Evolutionary conservation across 2,113 vertebrate species (phyloP).

Genomic region (Bagarius yarrelli): DNA sequence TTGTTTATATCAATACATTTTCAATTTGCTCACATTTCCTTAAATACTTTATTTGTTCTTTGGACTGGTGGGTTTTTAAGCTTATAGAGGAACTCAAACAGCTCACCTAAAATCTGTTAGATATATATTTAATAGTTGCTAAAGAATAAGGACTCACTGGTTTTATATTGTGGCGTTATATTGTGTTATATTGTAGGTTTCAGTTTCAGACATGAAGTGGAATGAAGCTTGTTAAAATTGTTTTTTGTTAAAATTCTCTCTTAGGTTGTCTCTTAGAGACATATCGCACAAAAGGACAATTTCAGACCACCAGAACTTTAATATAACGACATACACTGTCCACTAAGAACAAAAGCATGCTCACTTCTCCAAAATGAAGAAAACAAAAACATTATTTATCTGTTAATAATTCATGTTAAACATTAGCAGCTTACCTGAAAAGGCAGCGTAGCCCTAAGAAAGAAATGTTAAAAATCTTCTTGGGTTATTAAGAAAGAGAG

Average conservation of each 20-base stretch:
- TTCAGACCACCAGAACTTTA: neutral
- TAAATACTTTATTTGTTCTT: neutral
- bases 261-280: neutral
- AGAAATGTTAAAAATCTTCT: no score
- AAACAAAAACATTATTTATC: no score
- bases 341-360: neutral
- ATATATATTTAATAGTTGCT: neutral
- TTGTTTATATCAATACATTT: neutral
- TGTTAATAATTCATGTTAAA: neutral
- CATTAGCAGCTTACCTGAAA: slow-evolving; percentile 26
- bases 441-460: neutral
- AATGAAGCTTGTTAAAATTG: no score
- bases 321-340: neutral
- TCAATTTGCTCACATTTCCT: neutral
- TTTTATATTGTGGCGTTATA: no score
- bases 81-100: neutral
- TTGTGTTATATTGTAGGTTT: neutral
- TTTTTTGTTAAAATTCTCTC: neutral
- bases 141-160: neutral
- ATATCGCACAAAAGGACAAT: neutral
- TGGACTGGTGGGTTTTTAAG: neutral
- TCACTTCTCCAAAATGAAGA: neutral
- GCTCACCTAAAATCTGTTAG: neutral
- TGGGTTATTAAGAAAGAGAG: neutral
- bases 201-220: neutral